phyloP scores from a whole-genome alignment of 2,888 invertebrate species.

The Thumatha senex region DNA sequence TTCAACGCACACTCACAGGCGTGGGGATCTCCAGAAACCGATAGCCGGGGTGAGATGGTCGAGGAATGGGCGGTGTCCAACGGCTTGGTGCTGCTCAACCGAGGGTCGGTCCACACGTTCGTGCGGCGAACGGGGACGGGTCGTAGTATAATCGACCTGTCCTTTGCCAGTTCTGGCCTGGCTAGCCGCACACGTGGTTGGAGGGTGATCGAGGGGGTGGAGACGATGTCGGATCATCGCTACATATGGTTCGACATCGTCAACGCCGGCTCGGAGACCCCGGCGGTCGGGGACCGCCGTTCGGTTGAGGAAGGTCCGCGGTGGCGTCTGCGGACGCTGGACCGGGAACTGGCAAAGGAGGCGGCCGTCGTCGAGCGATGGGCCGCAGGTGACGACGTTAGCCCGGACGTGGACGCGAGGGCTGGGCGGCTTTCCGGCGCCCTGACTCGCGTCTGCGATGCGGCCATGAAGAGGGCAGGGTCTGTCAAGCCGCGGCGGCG shows the following conservation, averaged over 20 bases:
- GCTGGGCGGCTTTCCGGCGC: background rate
- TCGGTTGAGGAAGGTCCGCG: background rate
- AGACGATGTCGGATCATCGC: background rate
- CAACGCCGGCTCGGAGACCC: background rate
- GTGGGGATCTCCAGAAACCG: conserved; percentile 2
- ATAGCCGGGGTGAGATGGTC: background rate
- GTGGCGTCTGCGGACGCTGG: background rate
- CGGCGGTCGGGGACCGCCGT: background rate
- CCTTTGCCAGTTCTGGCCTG: background rate
- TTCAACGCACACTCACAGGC: conserved; percentile 5
- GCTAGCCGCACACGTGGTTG: background rate
- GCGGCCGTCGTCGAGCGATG: background rate
- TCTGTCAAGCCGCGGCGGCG: background rate
- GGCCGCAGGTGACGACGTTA: background rate
- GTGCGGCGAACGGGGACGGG: background rate
- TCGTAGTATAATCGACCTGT: background rate
- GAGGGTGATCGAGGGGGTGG: background rate
- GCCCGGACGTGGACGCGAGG: background rate
- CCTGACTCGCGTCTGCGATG: conserved; percentile 27
- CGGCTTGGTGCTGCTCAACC: background rate
- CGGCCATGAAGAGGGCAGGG: conserved; percentile 43
- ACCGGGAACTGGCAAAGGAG: background rate
- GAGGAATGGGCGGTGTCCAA: conserved; percentile 1
- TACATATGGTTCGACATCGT: conserved; percentile 9
- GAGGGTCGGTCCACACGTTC: conserved; percentile 1